Conservation (phyloP, 2,113 vertebrate species). For the Odontesthes bonariensis region DNA sequence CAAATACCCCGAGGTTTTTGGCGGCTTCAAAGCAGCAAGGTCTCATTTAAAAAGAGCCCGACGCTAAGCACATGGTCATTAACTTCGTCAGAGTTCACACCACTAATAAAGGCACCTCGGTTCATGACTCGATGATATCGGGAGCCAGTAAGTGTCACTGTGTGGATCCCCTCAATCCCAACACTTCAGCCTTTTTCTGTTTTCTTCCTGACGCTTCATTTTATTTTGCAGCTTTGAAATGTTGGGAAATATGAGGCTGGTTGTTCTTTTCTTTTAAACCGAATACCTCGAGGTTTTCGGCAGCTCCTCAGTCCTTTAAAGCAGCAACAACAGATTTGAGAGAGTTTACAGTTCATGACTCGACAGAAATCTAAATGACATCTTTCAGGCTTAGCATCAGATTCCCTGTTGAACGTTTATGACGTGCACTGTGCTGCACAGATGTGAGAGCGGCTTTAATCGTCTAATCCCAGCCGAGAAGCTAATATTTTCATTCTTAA, state of each 20-base stretch:
- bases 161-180: constrained; percentile 14
- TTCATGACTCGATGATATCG: no score
- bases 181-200: not conserved
- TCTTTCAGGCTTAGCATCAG: not conserved
- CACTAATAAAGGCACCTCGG: constrained; percentile 1
- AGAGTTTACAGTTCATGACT: constrained; percentile 9
- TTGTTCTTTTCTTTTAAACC: constrained; percentile 65
- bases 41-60: not conserved
- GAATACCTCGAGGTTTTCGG: constrained; percentile 15
- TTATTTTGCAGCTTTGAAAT: constrained; percentile 39
- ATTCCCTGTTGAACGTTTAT: no score
- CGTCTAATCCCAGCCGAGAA: not conserved
- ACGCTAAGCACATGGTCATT: not conserved
- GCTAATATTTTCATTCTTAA: not conserved
- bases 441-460: not conserved
- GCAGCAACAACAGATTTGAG: not conserved
- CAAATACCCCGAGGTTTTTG: not conserved
- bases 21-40: not conserved
- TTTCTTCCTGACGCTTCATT: not conserved
- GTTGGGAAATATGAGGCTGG: constrained; percentile 55
- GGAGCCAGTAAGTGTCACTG: constrained; percentile 32
- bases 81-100: not conserved
- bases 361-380: constrained; percentile 3
- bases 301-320: no score
- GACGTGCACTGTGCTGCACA: not conserved